phyloP scores from a whole-genome alignment of 2,888 invertebrate species.

The Drosophila fulvimacula region DNA sequence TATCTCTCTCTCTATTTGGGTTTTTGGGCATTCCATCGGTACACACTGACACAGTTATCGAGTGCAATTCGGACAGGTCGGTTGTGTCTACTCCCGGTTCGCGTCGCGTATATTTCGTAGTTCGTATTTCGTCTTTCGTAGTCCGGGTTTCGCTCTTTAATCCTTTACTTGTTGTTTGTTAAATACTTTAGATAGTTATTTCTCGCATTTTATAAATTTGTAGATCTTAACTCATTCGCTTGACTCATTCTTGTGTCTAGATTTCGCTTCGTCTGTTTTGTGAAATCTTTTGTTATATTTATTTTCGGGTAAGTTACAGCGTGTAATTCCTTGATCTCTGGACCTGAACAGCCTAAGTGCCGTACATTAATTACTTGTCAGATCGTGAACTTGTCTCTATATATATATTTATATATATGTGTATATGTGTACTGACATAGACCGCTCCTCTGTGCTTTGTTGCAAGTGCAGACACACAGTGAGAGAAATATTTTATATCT shows the following conservation, averaged over 20 bases:
- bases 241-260: constrained; percentile 5
- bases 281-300: constrained; percentile 52
- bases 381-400: constrained; percentile 42
- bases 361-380: constrained; percentile 65
- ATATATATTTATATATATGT: constrained; percentile 12
- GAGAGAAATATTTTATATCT: constrained; percentile 44
- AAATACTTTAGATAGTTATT: constrained; percentile 52
- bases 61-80: constrained; percentile 84
- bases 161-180: constrained; percentile 32
- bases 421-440: constrained; percentile 31
- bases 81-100: constrained; percentile 70
- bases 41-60: constrained; percentile 83
- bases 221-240: constrained; percentile 23
- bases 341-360: constrained; percentile 59
- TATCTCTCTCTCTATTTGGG: constrained; percentile 7
- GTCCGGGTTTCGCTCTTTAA: constrained; percentile 8
- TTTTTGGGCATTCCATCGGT: constrained; percentile 68
- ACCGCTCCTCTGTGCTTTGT: constrained; percentile 64
- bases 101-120: constrained; percentile 52
- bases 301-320: constrained; percentile 54
- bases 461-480: constrained; percentile 56
- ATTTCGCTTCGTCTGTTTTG: constrained; percentile 49
- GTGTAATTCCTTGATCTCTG: constrained; percentile 17
- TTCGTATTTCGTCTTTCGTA: constrained; percentile 41
- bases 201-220: constrained; percentile 27